Evolutionary conservation across 1,140 invertebrate genomes (phyloP).

Genomic region (Drosophila subobscura): DNA sequence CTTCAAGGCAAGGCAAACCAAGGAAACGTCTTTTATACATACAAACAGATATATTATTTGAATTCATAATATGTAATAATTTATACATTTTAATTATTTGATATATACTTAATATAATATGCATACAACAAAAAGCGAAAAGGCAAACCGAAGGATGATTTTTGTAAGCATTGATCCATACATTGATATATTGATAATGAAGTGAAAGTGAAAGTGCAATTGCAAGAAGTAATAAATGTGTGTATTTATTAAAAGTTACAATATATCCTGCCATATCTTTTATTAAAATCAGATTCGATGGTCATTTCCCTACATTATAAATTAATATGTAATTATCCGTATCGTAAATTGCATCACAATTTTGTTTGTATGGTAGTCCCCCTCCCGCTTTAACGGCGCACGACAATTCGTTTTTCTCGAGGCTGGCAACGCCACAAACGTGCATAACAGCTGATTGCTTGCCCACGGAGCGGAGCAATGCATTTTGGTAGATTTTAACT

Average conservation of each 20-base stretch:
- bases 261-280: constrained; percentile 6
- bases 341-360: constrained; percentile 3
- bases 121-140: background rate
- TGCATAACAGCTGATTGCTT: background rate
- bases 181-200: constrained; percentile 66
- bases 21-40: constrained; percentile 47
- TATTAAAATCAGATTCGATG: too few species aligned
- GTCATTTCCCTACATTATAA: too few species aligned
- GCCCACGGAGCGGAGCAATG: background rate
- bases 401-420: background rate
- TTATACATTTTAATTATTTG: constrained; percentile 70
- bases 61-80: constrained; percentile 35
- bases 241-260: constrained; percentile 80
- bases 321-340: constrained; percentile 6
- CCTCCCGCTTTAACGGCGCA: background rate
- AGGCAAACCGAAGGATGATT: constrained; percentile 38
- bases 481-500: background rate
- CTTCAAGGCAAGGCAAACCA: constrained; percentile 61
- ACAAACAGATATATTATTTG: constrained; percentile 30
- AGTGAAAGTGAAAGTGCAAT: constrained; percentile 19
- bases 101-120: constrained; percentile 34
- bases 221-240: constrained; percentile 76
- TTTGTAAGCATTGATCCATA: constrained; percentile 68
- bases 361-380: background rate
- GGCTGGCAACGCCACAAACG: too few species aligned